Base-by-base conservation (phyloP, 2,888 invertebrate genomes). In the Erebia ligea region DNA sequence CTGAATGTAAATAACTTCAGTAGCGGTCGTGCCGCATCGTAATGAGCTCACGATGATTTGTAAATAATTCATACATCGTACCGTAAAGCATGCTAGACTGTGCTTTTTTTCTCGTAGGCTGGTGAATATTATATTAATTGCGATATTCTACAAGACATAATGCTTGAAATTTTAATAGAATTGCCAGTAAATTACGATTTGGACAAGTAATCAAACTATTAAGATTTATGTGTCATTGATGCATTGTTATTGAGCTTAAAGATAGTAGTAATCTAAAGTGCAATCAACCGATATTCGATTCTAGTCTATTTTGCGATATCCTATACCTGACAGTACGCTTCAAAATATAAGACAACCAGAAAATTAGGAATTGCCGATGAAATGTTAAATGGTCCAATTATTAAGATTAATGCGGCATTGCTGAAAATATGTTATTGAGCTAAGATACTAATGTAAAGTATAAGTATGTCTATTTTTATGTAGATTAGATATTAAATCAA, bases 31-130 rank as follows among this genome's bases (percentile, higher is more conserved):
- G 82, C 83, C 83, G 83, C 79, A 77, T 77, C 79, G 73, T 71
- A 74, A 75, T 78, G 79, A 80, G 79, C 81, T 85, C 81, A 86
- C 84, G 85, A 81, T 76, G 79, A 81, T 85, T 88, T 86, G 88
- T 90, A 87, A 88, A 90, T 90, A 86, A 80, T 76, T 77, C 75
- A 76, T 77, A 75, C 72, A 70, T 72, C 75, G 75, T 13, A 45
- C 19, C 76, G 75, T 76, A 68, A 76, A 68, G 68, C 68, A 73
- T 72, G 75, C 73, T 67, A 71, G 73, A 75, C 75, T 73, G 62
- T 73, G 71, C 72, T 72, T 71, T 66, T 69, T 69, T 72, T 73
- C 69, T 76, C 69, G 71, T 72, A 58, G 67, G 64, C 59, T 58
- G 61, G 61, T 70, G 64, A 76, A 73, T 71, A 71, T 52, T 69